phyloP scores from a whole-genome alignment of 2,113 vertebrate species.

The Dermatemys mawii region DNA sequence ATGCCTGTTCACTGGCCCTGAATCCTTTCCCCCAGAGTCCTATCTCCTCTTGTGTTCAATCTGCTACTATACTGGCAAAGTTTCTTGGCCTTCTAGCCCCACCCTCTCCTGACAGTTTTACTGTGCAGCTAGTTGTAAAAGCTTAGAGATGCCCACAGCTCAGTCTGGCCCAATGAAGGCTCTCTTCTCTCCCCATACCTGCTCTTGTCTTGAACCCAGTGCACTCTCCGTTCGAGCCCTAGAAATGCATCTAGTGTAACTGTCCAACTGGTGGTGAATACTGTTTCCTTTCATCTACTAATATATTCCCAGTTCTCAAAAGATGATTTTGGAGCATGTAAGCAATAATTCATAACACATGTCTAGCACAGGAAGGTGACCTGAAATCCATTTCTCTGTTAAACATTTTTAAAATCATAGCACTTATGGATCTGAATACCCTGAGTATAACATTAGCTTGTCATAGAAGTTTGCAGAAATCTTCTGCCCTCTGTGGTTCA shows the following conservation, averaged over 20 bases:
- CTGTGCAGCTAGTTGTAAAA: not conserved
- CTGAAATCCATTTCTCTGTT: not conserved
- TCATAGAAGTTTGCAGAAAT: not conserved
- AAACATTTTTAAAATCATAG: not conserved
- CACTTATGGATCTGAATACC: not conserved
- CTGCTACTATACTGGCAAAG: not conserved
- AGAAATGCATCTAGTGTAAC: not conserved
- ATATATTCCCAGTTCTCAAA: not conserved
- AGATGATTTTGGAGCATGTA: not conserved
- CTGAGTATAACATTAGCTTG: not conserved
- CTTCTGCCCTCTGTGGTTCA: not conserved
- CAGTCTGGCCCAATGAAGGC: not conserved
- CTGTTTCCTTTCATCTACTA: not conserved
- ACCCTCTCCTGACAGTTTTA: not conserved
- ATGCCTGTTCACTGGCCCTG: not conserved
- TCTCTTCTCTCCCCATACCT: not conserved
- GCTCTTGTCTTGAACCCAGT: not conserved
- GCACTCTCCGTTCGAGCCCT: not conserved
- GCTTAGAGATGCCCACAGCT: not conserved
- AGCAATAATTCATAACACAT: constrained; percentile 5
- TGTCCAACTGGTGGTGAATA: constrained; percentile 15
- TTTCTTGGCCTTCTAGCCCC: not conserved
- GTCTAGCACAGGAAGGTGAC: constrained; percentile 3
- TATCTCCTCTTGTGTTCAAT: not conserved
- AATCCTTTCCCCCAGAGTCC: accelerated